Evolutionary conservation across 1,140 invertebrate species (phyloP), one percentile per base, ranked within the genome.

Genomic region (Procambarus clarkii): DNA sequence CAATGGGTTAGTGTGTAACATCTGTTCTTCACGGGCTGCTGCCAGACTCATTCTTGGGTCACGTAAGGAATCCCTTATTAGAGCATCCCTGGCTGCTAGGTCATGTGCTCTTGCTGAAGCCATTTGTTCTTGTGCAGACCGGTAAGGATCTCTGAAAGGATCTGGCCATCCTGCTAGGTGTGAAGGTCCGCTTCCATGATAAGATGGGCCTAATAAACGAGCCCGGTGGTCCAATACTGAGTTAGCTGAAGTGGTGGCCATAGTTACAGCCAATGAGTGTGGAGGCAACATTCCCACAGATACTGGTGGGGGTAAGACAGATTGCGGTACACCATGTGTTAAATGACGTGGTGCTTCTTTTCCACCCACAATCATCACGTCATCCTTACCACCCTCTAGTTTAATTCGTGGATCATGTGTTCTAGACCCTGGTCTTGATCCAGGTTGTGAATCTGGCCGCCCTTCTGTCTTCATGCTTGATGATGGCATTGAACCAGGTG

Each of bases 301-400:
- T 34, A 79, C 82, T 21, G 89, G 83, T 64, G 89, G 89, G 64
- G 82, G 89, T 69, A 91, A 86, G 46, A 84, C 76, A 50, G 82
- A 46, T 60, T 82, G 89, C 48, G 89, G 89, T 44, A 83, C 69
- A 18, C 76, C 82, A 50, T 84, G 89, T 44, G 76, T 21, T 76
- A 91, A 48, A 54, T 91, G 87, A 44, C 90, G 86, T 77, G 92
- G 89, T 3, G 88, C 91, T 82, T 92, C 92, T 77, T 93, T 92
- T 45, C 91, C 88, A 58, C 92, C 92, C 82, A 92, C 92, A 79
- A 93, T 92, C 91, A 93, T 93, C 44, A 93, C 86, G 58, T 92
- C 92, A 58, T 93, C 91, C 50, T 92, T 92, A 54, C 54, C 91
- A 48, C 80, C 79, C 44, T 92, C 92, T 21, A 78, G 24, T 78